Conservation (phyloP, 1,140 invertebrate genomes). For the Anastrepha obliqua region DNA sequence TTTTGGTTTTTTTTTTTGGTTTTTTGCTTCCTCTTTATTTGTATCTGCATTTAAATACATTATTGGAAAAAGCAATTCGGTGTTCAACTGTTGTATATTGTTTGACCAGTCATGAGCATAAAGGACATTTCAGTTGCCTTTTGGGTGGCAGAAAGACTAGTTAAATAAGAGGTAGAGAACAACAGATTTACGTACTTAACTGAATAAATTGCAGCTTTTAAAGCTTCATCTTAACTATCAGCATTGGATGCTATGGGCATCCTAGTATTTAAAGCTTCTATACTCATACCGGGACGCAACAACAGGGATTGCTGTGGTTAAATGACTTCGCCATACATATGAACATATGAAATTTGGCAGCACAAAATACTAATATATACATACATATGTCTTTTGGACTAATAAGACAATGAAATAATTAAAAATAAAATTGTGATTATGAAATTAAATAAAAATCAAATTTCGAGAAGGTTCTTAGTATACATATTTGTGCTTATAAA, state of each 20-base stretch:
- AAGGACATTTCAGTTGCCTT: conserved; percentile 20
- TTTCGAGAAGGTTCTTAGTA: no score
- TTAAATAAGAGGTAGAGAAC: conserved; percentile 46
- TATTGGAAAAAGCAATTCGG: not conserved
- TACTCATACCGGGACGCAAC: conserved; percentile 41
- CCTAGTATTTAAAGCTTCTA: conserved; percentile 35
- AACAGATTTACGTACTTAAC: conserved; percentile 29
- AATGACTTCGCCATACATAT: not conserved
- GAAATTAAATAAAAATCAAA: no score
- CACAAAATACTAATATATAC: no score
- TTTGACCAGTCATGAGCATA: conserved; percentile 35
- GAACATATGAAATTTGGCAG: no score
- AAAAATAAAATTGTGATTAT: no score
- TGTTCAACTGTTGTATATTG: conserved; percentile 31
- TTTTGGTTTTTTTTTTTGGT: conserved; percentile 17
- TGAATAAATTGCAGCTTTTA: conserved; percentile 35
- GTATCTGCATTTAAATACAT: conserved; percentile 3
- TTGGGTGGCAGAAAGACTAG: conserved; percentile 36
- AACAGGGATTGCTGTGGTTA: conserved; percentile 28
- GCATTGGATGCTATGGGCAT: conserved; percentile 12
- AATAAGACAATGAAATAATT: no score
- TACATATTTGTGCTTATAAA: no score
- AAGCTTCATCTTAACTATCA: conserved; percentile 47
- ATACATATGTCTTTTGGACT: no score
- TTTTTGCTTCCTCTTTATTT: not conserved